Evolutionary conservation across 2,888 invertebrate genomes (phyloP).

Genomic region (Rhagonycha lutea): DNA sequence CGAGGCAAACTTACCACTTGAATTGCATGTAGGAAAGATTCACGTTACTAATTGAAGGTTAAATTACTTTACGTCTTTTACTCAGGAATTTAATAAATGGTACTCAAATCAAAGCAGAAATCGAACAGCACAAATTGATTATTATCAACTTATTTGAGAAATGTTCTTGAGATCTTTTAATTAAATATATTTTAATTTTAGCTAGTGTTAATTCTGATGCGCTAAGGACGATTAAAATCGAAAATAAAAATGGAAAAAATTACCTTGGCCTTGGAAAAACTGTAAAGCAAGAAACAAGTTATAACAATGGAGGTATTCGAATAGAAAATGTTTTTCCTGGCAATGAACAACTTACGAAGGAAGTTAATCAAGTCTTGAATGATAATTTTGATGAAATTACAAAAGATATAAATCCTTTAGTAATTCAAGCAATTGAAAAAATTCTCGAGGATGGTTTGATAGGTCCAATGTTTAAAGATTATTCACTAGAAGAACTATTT

Average conservation of each 20-base stretch:
- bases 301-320: neutral
- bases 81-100: no score
- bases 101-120: no score
- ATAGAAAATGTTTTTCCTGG: slow-evolving; percentile 1
- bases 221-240: neutral
- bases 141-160: no score
- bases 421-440: neutral
- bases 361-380: slow-evolving; percentile 1
- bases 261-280: neutral
- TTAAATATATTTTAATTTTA: neutral
- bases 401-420: slow-evolving; percentile 4
- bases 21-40: no score
- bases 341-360: slow-evolving; percentile 6
- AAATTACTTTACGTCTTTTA: no score
- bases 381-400: neutral
- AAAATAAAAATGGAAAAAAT: neutral
- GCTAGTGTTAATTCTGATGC: neutral
- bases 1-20: no score
- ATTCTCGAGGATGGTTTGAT: neutral
- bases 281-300: neutral
- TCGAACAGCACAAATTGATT: neutral
- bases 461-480: slow-evolving; percentile 1
- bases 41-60: no score
- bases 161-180: neutral
- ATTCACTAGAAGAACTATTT: slow-evolving; percentile 12